phyloP scores from a whole-genome alignment of 64 coral and sea anemone genomes.

The Orbicella faveolata region DNA sequence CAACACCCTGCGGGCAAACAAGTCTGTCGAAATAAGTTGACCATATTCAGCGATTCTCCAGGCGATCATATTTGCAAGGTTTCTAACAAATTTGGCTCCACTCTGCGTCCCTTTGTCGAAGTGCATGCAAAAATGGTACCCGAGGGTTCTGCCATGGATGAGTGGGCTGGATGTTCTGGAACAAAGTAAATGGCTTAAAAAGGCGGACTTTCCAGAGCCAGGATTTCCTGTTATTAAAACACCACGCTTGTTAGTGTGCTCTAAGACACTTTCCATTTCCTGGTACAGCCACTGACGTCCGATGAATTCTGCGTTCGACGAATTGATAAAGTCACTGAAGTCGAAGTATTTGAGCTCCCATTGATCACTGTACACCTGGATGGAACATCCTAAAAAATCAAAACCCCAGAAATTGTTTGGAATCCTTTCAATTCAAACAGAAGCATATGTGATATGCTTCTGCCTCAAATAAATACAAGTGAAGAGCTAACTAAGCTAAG shows the following conservation, averaged over 20 bases:
- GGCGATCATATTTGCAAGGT: constrained; percentile 84
- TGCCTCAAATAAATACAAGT: too few species aligned
- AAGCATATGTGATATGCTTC: too few species aligned
- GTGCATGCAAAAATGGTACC: constrained; percentile 86
- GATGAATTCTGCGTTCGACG: constrained; percentile 63
- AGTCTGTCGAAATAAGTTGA: constrained; percentile 27
- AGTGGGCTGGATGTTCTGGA: constrained; percentile 60
- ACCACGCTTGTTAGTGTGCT: constrained; percentile 10
- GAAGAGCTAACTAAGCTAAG: too few species aligned
- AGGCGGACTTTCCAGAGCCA: constrained; percentile 87
- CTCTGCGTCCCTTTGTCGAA: constrained; percentile 74
- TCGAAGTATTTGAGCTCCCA: constrained; percentile 69
- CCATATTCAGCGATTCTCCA: constrained; percentile 44
- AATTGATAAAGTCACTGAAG: constrained; percentile 61
- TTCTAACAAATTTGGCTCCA: constrained; percentile 75
- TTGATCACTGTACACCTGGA: not conserved
- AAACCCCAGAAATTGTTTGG: not conserved
- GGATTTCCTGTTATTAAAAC: constrained; percentile 87
- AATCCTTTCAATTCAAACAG: too few species aligned
- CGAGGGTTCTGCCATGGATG: constrained; percentile 78
- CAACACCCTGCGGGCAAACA: constrained; percentile 54
- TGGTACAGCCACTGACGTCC: constrained; percentile 86
- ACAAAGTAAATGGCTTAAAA: constrained; percentile 82
- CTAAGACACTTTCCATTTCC: constrained; percentile 38
- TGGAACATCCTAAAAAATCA: constrained; percentile 38